phyloP scores from a whole-genome alignment of 2,113 vertebrate genomes.

The Oenanthe melanoleuca region DNA sequence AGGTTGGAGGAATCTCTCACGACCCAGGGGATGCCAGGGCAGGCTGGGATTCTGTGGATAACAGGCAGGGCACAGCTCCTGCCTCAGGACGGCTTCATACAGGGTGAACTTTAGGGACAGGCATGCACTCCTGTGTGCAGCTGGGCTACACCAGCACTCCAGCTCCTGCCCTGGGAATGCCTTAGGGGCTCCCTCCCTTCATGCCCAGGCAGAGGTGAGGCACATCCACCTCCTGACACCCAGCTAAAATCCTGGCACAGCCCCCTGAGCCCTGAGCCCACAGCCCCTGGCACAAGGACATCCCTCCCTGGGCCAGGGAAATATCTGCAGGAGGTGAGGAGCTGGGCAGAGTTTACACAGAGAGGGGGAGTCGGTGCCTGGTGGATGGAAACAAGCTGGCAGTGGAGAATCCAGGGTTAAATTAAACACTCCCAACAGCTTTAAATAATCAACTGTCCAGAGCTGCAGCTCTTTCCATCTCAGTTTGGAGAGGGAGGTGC shows the following conservation, averaged over 20 bases:
- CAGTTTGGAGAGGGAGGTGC: neutral
- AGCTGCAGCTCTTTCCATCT: conserved; percentile 3
- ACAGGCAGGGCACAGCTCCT: neutral
- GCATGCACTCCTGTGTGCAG: fast-evolving
- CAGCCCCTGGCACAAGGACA: neutral
- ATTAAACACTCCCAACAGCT: conserved; percentile 70
- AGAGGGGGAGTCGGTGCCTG: neutral
- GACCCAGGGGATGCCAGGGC: neutral
- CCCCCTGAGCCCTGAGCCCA: fast-evolving
- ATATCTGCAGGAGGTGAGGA: neutral
- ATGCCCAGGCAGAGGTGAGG: neutral
- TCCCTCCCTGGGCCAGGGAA: fast-evolving
- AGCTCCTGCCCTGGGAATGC: neutral
- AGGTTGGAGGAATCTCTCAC: neutral
- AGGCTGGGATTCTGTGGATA: neutral
- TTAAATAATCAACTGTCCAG: conserved; percentile 54
- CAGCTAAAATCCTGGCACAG: neutral
- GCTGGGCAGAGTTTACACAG: neutral
- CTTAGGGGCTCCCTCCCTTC: fast-evolving
- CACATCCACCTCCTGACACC: fast-evolving
- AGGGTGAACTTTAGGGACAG: fast-evolving
- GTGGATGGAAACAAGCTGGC: conserved; percentile 54
- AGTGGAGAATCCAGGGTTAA: conserved; percentile 50
- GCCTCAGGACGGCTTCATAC: neutral
- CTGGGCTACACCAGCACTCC: fast-evolving